Conservation (phyloP, 2,888 invertebrate species). For the Microctonus hyperodae region DNA sequence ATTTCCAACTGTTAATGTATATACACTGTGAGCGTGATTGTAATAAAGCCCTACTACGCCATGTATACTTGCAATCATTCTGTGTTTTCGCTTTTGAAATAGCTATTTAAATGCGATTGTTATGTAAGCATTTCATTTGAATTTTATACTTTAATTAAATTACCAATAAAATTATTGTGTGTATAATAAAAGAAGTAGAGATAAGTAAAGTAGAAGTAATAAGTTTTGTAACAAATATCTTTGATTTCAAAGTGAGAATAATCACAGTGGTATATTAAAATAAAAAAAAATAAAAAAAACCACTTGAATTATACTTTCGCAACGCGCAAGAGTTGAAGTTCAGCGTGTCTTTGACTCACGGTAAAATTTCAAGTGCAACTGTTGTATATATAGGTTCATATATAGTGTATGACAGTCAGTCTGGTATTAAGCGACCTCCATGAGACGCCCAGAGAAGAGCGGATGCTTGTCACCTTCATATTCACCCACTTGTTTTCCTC, state of each 20-base stretch:
- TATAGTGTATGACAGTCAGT: not conserved
- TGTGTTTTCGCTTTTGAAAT: constrained; percentile 21
- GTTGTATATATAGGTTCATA: not conserved
- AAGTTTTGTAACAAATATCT: too few relatives aligned
- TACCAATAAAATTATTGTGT: not conserved
- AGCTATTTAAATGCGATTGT: constrained; percentile 24
- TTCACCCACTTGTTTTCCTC: not conserved
- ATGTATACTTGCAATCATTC: constrained; percentile 15
- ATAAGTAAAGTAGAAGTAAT: too few relatives aligned
- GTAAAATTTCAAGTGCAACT: not conserved
- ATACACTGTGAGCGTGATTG: constrained; percentile 2
- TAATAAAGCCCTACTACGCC: constrained; percentile 3
- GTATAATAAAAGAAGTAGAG: too few relatives aligned
- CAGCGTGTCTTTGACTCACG: not conserved
- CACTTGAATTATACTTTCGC: constrained; percentile 1
- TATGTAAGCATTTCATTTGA: not conserved
- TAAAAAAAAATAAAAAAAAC: not conserved
- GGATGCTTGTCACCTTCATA: not conserved
- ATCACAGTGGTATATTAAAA: too few relatives aligned
- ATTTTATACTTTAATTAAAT: not conserved
- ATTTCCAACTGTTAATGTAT: not conserved
- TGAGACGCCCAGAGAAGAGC: not conserved
- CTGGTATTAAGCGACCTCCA: not conserved
- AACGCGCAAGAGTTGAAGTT: not conserved
- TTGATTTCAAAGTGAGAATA: too few relatives aligned